Evolutionary conservation across 2,888 invertebrate genomes (phyloP), one percentile per base, ranked within the genome.

Genomic region (Thelaira solivaga): DNA sequence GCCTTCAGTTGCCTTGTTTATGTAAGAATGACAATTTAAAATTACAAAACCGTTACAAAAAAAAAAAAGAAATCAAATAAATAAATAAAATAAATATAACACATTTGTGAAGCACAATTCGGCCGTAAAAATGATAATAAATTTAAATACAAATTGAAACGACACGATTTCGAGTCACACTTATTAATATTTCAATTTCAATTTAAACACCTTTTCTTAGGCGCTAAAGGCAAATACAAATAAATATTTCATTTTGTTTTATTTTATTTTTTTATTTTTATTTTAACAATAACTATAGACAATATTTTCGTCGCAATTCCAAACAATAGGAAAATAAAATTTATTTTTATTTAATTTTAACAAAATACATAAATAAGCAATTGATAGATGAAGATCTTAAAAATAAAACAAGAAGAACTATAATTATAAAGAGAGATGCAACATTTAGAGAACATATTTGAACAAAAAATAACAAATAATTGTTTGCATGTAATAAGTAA

Each of bases 151-250:
- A 59, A 77, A 78, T 78, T 57, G 13, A 36, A 57, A 34, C n/a
- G 36, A 11, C 78, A 78, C 78, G 78, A 74, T 5, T 47, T 34
- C 26, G 47, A 24, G 78, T 53, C 74, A 78, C 74, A 78, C 78
- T 78, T 78, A 65, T 71, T 65, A 65, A 67, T 39, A 18, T 53
- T 53, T 68, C 39, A 53, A 61, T 73, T 68, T 69, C 55, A 64
- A 29, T 45, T 72, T 72, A 72, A 72, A 68, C 67, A 62, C 76
- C 41, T 71, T 76, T 61, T n/a, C n/a, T n/a, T 34, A 68, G 29
- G 29, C 24, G 72, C 55, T 76, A 79, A 79, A 65, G 8, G 18
- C 2, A 65, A 72, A 57, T 34, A 47, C 31, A 72, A 76, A 76
- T 43, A 75, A 8, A 59, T 16, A 13, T n/a, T n/a, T n/a, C n/a